These are phyloP conservation scores for Delphinapterus leucas DNA, from an alignment of 2,113 vertebrate genomes.

Conservation along the genomic window DNA sequence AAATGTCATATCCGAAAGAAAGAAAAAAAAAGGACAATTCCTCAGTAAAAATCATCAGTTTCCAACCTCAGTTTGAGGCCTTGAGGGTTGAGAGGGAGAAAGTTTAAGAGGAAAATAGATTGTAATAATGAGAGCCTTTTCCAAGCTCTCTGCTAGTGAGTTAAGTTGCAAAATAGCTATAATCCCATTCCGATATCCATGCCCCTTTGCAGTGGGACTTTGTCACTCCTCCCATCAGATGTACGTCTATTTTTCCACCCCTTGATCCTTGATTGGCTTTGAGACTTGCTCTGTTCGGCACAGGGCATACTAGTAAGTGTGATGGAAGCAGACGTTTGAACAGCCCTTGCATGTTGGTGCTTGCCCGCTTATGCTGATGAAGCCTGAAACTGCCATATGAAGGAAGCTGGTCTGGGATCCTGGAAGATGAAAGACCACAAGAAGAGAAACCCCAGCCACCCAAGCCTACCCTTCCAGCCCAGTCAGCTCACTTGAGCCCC, in stretches of 20 bases:
- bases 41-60: background rate
- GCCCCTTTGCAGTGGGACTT: background rate
- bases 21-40: background rate
- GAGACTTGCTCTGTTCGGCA: background rate
- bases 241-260: background rate
- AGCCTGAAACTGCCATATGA: background rate
- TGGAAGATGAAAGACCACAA: background rate
- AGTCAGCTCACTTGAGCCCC: background rate
- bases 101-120: background rate
- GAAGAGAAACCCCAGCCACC: background rate
- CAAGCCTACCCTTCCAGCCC: background rate
- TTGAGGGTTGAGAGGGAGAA: background rate
- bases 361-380: background rate
- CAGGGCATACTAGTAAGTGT: background rate
- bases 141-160: background rate
- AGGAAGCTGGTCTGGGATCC: background rate
- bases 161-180: background rate
- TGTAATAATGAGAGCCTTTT: background rate
- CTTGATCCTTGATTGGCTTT: background rate
- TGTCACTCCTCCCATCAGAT: background rate
- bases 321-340: background rate
- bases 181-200: background rate
- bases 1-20: background rate
- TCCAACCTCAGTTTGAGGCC: background rate
- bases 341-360: accelerated